A percentile compares a stretch with the other conserved stretches of the same genome.
Conservation (phyloP, 2,888 invertebrate genomes). For the Ametastegia equiseti region DNA sequence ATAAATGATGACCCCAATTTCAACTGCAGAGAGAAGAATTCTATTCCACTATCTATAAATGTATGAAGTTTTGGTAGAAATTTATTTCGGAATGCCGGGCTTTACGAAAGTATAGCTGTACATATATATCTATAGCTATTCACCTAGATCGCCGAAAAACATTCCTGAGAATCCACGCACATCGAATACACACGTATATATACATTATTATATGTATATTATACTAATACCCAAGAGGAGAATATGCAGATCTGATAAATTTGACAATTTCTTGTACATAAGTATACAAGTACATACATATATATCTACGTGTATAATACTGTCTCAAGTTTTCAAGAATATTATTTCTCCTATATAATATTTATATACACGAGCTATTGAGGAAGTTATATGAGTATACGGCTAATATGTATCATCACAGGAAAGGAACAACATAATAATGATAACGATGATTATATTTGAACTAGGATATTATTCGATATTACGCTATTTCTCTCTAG, state of each 20-base stretch:
- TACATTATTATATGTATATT: too few relatives aligned
- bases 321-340: neutral
- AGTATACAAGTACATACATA: neutral
- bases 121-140: too few relatives aligned
- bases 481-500: too few relatives aligned
- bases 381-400: too few relatives aligned
- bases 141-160: neutral
- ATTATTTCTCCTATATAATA: neutral
- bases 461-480: too few relatives aligned
- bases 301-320: neutral
- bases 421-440: too few relatives aligned
- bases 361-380: too few relatives aligned
- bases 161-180: neutral
- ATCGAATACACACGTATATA: neutral
- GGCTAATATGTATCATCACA: too few relatives aligned
- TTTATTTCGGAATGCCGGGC: neutral
- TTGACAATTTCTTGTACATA: neutral
- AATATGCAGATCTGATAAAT: conserved; percentile 12
- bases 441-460: too few relatives aligned
- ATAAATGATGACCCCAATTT: neutral
- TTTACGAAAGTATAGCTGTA: too few relatives aligned
- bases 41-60: neutral
- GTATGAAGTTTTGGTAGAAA: neutral
- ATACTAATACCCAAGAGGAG: neutral
- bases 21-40: neutral